phyloP scores from a whole-genome alignment of 37 sponge, comb jelly and placozoan genomes.

The Ianthella basta region DNA sequence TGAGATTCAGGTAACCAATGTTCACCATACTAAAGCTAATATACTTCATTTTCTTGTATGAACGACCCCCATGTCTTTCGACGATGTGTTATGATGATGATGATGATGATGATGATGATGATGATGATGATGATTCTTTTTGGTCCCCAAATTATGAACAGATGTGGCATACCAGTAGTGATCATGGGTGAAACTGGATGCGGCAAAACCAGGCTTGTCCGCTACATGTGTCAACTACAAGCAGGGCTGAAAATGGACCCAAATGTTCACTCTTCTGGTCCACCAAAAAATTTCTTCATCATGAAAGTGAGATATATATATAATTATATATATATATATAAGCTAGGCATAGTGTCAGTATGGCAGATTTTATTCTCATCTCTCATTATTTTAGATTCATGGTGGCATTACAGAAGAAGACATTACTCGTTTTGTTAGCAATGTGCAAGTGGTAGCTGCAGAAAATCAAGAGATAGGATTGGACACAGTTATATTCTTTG shows the following conservation, averaged over 20 bases:
- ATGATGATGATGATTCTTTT: too few relatives aligned
- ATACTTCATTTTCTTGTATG: too few relatives aligned
- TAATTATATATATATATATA: too few relatives aligned
- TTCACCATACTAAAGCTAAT: neutral
- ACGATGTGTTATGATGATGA: too few relatives aligned
- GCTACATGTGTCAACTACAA: conserved; percentile 89
- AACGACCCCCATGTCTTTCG: too few relatives aligned
- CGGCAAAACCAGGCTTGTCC: conserved; percentile 94
- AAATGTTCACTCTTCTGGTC: too few relatives aligned
- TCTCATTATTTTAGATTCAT: conserved; percentile 63
- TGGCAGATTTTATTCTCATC: too few relatives aligned
- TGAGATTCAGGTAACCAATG: conserved; percentile 78
- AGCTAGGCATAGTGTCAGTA: neutral
- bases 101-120: too few relatives aligned
- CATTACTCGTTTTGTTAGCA: conserved; percentile 45
- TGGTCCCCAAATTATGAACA: conserved; percentile 28
- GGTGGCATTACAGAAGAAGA: conserved; percentile 80
- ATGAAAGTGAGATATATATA: conserved; percentile 1
- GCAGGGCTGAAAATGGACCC: neutral
- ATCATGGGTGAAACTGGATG: conserved; percentile 99
- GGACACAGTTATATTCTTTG: conserved; percentile 96
- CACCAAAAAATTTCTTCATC: conserved; percentile 9
- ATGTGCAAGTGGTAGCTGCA: conserved; percentile 62
- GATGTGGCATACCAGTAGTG: conserved; percentile 92
- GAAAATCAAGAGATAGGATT: conserved; percentile 39